Conservation (phyloP, 1,140 invertebrate species). For the Bilobella aurantiaca region DNA sequence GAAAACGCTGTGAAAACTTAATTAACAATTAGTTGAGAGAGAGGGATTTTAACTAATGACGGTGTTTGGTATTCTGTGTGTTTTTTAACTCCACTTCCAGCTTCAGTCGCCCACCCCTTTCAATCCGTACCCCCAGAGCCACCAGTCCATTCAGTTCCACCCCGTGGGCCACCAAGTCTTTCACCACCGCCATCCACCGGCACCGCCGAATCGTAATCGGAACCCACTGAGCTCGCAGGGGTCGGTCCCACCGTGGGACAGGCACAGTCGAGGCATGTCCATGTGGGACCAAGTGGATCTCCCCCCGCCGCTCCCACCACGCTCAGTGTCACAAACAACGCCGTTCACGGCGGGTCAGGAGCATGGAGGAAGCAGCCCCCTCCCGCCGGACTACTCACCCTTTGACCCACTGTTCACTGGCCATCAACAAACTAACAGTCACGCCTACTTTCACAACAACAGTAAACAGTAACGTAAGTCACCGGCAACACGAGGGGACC, state of each 20-base stretch:
- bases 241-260: conserved; percentile 12
- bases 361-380: background rate
- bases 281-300: conserved; percentile 18
- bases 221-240: conserved; percentile 31
- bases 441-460: background rate
- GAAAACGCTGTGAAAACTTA: too few relatives aligned
- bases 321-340: conserved; percentile 19
- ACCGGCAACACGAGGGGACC: too few relatives aligned
- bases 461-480: conserved; percentile 28
- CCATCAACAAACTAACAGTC: conserved; percentile 2
- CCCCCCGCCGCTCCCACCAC: conserved; percentile 31
- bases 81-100: conserved; percentile 26
- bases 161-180: conserved; percentile 3
- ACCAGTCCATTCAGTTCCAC: conserved; percentile 30
- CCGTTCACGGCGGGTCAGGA: background rate
- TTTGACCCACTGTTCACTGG: conserved; percentile 28
- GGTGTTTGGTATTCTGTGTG: conserved; percentile 26
- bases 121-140: conserved; percentile 27
- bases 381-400: conserved; percentile 23
- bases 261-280: too few relatives aligned
- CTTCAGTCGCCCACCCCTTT: conserved; percentile 33
- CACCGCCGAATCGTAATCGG: conserved; percentile 14
- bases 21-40: too few relatives aligned
- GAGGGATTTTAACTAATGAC: background rate
- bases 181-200: background rate